phyloP scores from a whole-genome alignment of 2,113 vertebrate species.

The Paradoxurus hermaphroditus region DNA sequence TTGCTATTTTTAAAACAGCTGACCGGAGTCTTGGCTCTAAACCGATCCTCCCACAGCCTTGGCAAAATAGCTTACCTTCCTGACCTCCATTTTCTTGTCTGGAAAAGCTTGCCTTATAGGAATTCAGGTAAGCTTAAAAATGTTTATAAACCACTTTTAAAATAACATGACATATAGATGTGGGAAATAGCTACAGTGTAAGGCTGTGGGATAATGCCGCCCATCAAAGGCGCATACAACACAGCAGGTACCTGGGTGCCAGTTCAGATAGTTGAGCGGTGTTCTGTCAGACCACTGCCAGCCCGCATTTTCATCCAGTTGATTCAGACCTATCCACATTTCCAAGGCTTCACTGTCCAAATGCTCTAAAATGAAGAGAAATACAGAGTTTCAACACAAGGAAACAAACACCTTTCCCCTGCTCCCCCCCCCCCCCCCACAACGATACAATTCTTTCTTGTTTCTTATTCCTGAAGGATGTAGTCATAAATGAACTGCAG shows the following conservation, averaged over 20 bases:
- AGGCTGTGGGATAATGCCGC: neutral
- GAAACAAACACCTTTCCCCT: too few relatives aligned
- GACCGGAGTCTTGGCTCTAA: neutral
- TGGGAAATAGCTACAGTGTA: neutral
- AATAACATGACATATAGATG: neutral
- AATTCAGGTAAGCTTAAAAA: constrained; percentile 14
- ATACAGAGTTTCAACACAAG: neutral
- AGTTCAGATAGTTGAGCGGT: constrained; percentile 88
- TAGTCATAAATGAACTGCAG: neutral
- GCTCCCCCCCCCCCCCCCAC: neutral
- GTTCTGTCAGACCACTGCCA: constrained; percentile 96
- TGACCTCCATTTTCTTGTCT: neutral
- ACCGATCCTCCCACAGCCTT: neutral
- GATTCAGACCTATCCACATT: constrained; percentile 94
- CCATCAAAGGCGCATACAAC: neutral
- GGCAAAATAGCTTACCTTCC: neutral
- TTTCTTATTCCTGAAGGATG: neutral
- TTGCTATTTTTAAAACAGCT: constrained; percentile 43
- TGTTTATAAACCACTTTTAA: constrained; percentile 5
- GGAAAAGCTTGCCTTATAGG: neutral
- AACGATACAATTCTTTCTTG: neutral
- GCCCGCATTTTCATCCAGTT: constrained; percentile 85
- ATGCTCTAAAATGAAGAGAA: constrained; percentile 84
- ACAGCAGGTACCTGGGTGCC: constrained; percentile 85
- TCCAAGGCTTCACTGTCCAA: constrained; percentile 81